Base-by-base conservation (phyloP, 1,140 invertebrate species). In the Archivesica marissinica region DNA sequence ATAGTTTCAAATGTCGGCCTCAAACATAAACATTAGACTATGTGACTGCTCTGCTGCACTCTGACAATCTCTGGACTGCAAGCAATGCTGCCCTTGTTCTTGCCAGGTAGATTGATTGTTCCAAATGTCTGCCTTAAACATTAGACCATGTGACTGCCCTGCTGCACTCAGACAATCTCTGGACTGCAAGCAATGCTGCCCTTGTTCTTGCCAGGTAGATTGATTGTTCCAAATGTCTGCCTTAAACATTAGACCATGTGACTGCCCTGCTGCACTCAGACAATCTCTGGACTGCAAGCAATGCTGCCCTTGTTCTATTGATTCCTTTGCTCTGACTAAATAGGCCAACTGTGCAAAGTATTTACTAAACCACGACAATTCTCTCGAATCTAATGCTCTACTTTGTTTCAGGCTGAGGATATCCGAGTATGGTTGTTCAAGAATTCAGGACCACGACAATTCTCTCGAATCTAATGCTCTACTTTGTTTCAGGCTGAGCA, bases 181-280 rank as follows among this genome's bases (percentile, higher is more conserved):
- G 93, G 93, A 94, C 93, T 50, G 92, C 93, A 70, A 94, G 93
- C 78, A 94, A 94, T 91, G 93, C 93, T 54, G 93, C 93, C 23
- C 85, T 94, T 39, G 92, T 94, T 20, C 86, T 94, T 61, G 93
- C 93, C 28, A 91, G 93, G 93, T 93, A 77, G n/a, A n/a, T n/a
- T n/a, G n/a, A n/a, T n/a, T n/a, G n/a, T n/a, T n/a, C n/a, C n/a
- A 68, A 87, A 13, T 93, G 92, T 85, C 68, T 93, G 15, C 77
- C 87, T 9, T 75, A 89, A 64, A 90, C 91, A n/a, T 80, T 94
- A 30, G 88, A 91, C 50, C 85, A 91, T 64, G 86, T 93, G 11
- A 92, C 91, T n/a, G 47, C 77, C 23, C 80, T 94, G 33, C 88
- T 94, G 35, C 83, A 88, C 35, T 89, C 88, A 30, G 90, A 92